Conservation (phyloP, 2,113 vertebrate genomes). For the Mystacornis crossleyi region DNA sequence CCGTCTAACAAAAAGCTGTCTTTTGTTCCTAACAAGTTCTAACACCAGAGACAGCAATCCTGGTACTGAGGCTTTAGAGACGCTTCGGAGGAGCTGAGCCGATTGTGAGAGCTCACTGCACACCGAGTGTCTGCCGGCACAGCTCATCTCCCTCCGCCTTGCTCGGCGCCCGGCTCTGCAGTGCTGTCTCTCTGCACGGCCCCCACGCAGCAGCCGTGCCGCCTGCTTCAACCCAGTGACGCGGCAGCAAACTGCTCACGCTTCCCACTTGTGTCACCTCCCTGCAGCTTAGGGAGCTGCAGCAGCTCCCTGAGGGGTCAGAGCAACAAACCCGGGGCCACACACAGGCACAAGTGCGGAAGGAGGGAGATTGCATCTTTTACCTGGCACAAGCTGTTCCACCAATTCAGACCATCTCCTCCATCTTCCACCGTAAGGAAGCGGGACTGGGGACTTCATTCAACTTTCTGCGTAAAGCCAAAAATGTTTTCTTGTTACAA, state of each 20-base stretch:
- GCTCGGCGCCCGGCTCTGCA: not conserved
- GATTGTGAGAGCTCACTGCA: not conserved
- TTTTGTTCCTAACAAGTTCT: not conserved
- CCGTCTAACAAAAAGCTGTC: not conserved
- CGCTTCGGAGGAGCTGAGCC: not conserved
- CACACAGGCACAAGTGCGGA: not conserved
- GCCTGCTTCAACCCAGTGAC: not conserved
- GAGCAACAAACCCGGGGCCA: not conserved
- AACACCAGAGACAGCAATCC: not conserved
- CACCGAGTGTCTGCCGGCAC: rapidly evolving
- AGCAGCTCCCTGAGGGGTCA: not conserved
- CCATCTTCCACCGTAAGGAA: not conserved
- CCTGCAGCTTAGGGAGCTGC: not conserved
- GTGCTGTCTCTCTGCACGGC: rapidly evolving
- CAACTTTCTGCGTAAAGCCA: not conserved
- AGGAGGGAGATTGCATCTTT: not conserved
- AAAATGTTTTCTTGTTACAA: not conserved
- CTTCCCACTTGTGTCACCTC: not conserved
- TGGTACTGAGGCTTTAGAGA: not conserved
- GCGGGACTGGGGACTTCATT: not conserved
- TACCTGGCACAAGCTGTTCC: not conserved
- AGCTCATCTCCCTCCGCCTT: rapidly evolving
- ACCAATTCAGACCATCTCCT: not conserved
- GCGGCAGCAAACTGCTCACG: not conserved
- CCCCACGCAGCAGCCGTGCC: rapidly evolving